Base-by-base conservation (phyloP, 2,888 invertebrate genomes). In the Patella depressa region DNA sequence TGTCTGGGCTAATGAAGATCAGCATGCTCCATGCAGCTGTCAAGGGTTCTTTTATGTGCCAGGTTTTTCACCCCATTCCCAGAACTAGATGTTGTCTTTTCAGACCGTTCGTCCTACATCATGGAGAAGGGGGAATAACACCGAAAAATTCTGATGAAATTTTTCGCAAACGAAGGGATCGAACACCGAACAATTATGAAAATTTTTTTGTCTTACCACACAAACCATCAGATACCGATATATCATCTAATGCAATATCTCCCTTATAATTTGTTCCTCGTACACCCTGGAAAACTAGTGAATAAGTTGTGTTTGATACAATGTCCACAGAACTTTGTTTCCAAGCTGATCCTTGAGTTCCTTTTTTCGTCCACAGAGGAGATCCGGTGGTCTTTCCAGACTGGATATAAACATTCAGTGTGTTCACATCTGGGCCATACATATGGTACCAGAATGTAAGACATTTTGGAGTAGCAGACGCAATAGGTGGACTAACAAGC, bases 401-500 rank as follows among this genome's bases (percentile, higher is more conserved):
- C 74, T 84, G 83, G 55, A 85, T 71, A 75, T 87, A 87, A 3
- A 89, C 86, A 80, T 86, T 87, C 24, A 89, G 82, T 1, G 85
- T 85, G 71, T 85, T 85, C 53, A 88, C 83, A 81, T 86, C 84
- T 65, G 85, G 83, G 24, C 89, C 90, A 76, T 88, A 88, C 89
- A 90, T 90, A 78, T 89, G 88, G 78, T 89, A 90, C 89, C 89
- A 90, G 85, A 90, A 90, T 54, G 83, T 86, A 34, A 88, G 82
- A 79, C 87, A 88, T 79, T 84, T 86, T 2, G 76, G 70, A 14
- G 81, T 78, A 1, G 82, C 83, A 1, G 81, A 53, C n/a, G 54
- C 80, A 15, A 86, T 76, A 17, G 77, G n/a, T 12, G 79, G 72
- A 73, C 84, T 86, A 45, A 81, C 75, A n/a, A 88, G 53, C 59